Conservation (phyloP, 2,113 vertebrate genomes). For the Petroica traversi region DNA sequence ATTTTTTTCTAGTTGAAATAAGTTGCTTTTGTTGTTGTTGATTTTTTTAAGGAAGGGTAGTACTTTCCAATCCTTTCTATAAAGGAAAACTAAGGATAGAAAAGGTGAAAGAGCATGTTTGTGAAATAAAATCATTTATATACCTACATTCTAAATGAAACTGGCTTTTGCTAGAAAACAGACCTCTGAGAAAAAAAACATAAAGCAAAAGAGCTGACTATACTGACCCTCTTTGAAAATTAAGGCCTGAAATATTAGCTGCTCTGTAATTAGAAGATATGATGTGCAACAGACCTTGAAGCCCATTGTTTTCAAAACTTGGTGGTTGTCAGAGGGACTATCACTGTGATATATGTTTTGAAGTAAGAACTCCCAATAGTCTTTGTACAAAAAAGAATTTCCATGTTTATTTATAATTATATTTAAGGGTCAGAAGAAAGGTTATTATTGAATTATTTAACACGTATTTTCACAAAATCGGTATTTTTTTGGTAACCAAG, state of each 20-base stretch:
- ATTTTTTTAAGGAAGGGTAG: neutral
- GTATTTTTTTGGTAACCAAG: neutral
- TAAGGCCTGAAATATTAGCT: neutral
- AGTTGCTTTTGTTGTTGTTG: neutral
- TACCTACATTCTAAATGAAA: neutral
- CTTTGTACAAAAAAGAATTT: neutral
- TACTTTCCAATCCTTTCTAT: neutral
- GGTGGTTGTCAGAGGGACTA: neutral
- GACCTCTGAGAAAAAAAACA: neutral
- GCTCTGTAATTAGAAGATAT: neutral
- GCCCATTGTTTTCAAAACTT: neutral
- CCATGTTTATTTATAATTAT: neutral
- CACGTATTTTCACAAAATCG: neutral
- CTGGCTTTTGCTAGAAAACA: neutral
- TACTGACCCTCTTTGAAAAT: neutral
- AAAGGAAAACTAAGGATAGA: neutral
- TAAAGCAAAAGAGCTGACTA: neutral
- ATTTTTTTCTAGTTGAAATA: neutral
- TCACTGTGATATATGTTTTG: neutral
- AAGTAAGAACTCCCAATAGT: neutral
- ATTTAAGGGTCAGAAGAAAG: slow-evolving; percentile 18
- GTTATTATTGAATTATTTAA: neutral
- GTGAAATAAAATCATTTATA: neutral
- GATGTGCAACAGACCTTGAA: neutral
- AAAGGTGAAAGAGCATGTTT: neutral